phyloP scores from a whole-genome alignment of 2,888 invertebrate genomes.

The Clunio marinus region DNA sequence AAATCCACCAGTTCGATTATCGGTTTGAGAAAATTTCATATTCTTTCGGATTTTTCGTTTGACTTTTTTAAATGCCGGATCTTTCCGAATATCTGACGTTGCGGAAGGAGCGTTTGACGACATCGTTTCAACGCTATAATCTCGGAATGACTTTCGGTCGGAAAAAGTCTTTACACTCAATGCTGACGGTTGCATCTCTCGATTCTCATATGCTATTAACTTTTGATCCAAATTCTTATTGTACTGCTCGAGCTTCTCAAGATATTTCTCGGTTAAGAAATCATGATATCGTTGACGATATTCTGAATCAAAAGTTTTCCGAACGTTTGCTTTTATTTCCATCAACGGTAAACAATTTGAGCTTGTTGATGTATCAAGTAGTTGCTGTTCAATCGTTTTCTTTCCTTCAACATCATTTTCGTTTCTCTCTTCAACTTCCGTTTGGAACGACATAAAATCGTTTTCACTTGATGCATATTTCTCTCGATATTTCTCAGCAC shows the following conservation, averaged over 20 bases:
- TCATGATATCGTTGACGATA: slow-evolving; percentile 32
- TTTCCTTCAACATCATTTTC: not conserved
- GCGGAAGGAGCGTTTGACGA: slow-evolving; percentile 18
- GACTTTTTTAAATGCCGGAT: not conserved
- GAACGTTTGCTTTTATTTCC: not conserved
- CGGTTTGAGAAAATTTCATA: slow-evolving; percentile 14
- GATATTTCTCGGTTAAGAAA: slow-evolving; percentile 3
- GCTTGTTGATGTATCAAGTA: not conserved
- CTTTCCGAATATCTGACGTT: slow-evolving; percentile 24
- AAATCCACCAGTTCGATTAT: slow-evolving; percentile 40
- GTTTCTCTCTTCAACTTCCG: not conserved
- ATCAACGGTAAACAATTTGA: not conserved
- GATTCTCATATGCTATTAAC: not conserved
- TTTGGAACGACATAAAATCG: not conserved
- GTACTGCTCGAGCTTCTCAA: slow-evolving; percentile 26
- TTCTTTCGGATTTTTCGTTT: slow-evolving; percentile 21
- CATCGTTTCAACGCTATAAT: slow-evolving; percentile 20
- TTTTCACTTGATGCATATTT: not conserved
- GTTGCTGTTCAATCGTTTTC: not conserved
- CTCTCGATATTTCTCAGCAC: slow-evolving; percentile 11
- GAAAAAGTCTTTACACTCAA: not conserved
- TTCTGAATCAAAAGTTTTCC: not conserved
- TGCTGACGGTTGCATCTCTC: not conserved
- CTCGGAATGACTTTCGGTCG: slow-evolving; percentile 32
- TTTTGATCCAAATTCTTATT: slow-evolving; percentile 18